Conservation (phyloP, 2,113 vertebrate species). For the Sula dactylatra region DNA sequence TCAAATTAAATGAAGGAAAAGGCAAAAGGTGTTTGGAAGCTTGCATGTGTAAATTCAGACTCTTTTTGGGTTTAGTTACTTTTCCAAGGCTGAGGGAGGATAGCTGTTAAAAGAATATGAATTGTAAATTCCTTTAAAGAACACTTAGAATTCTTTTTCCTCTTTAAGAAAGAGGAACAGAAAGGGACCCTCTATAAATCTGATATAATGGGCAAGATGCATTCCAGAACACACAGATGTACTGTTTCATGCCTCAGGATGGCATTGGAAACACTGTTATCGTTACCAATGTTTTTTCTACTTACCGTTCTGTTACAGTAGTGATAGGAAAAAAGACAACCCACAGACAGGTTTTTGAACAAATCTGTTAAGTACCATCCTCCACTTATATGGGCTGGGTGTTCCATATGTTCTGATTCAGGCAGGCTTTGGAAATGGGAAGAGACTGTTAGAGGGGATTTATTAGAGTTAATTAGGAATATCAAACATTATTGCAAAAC, state of each 20-base stretch:
- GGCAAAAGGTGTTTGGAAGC: background rate
- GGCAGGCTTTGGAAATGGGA: background rate
- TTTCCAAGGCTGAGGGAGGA: background rate
- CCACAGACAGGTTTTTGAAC: background rate
- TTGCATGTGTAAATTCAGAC: background rate
- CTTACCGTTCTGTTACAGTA: background rate
- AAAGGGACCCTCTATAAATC: background rate
- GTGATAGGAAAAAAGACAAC: background rate
- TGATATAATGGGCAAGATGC: background rate
- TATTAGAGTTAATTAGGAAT: background rate
- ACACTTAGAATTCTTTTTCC: background rate
- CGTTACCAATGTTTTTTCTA: background rate
- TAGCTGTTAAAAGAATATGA: background rate
- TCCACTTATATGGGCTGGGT: background rate
- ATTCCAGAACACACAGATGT: background rate
- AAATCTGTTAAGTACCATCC: background rate
- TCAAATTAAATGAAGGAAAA: background rate
- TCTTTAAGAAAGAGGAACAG: background rate
- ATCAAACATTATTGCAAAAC: background rate
- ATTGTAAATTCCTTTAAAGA: background rate
- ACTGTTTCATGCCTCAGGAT: background rate
- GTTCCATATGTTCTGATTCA: slow-evolving; percentile 9
- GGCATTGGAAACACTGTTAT: background rate
- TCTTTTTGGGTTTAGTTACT: background rate
- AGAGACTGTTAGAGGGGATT: background rate